These are phyloP conservation scores for Argynnis bischoffii DNA, from an alignment of 2,888 invertebrate genomes.

Conservation along the genomic window DNA sequence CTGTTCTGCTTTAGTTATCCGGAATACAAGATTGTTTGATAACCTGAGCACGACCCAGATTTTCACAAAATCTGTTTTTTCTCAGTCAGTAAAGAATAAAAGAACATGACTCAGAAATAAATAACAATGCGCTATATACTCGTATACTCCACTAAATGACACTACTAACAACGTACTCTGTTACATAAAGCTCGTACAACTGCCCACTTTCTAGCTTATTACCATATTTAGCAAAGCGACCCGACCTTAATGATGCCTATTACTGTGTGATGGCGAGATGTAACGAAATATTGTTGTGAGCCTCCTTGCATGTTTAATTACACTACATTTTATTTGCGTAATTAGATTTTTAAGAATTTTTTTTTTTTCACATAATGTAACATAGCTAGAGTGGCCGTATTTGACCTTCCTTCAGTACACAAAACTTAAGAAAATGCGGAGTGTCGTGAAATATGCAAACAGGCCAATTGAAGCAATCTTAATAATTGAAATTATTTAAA, in stretches of 20 bases:
- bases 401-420: too few relatives aligned
- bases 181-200: constrained; percentile 5
- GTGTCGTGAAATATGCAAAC: too few relatives aligned
- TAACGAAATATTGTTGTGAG: not conserved
- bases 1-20: too few relatives aligned
- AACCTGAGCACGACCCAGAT: too few relatives aligned
- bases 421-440: too few relatives aligned
- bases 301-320: not conserved
- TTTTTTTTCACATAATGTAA: too few relatives aligned
- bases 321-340: too few relatives aligned
- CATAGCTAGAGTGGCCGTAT: too few relatives aligned
- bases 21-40: too few relatives aligned
- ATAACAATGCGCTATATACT: not conserved
- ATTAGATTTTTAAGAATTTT: too few relatives aligned
- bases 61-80: not conserved
- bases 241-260: constrained; percentile 9
- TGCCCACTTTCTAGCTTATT: constrained; percentile 6
- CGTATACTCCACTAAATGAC: constrained; percentile 5
- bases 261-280: constrained; percentile 5
- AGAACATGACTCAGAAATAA: not conserved
- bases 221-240: constrained; percentile 4
- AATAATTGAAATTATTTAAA: too few relatives aligned
- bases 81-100: not conserved
- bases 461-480: too few relatives aligned
- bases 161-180: constrained; percentile 1